Conservation (phyloP, 2,113 vertebrate species). For the Scomber colias region DNA sequence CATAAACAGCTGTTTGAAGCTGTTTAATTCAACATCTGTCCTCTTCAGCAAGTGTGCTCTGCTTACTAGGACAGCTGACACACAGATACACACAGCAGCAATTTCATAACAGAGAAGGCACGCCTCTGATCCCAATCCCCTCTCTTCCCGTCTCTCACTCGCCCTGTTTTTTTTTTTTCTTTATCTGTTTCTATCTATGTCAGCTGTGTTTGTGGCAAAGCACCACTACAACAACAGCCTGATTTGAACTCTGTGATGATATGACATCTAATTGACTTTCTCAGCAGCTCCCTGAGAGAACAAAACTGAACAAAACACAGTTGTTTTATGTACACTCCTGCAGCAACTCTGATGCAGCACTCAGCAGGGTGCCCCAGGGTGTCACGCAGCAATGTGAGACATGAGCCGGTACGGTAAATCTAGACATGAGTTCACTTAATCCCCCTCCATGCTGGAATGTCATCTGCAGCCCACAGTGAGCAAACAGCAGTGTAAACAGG, state of each 20-base stretch:
- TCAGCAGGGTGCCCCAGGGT: background rate
- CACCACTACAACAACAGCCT: too few species aligned
- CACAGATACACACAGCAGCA: conserved; percentile 24
- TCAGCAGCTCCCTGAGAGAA: background rate
- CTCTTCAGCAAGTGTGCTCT: conserved; percentile 27
- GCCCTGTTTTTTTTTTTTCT: background rate
- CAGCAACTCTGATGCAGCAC: conserved; percentile 1
- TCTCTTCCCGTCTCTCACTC: background rate
- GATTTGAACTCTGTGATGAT: too few species aligned
- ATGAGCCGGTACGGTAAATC: conserved; percentile 27
- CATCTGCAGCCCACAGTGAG: conserved; percentile 15
- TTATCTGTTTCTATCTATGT: too few species aligned
- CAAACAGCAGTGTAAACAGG: conserved; percentile 57
- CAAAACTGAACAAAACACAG: background rate
- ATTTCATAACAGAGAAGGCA: conserved; percentile 45
- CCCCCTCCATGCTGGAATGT: conserved; percentile 68
- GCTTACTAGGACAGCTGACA: conserved; percentile 34
- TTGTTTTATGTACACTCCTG: background rate
- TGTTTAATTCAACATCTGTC: conserved; percentile 70
- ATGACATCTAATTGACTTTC: conserved; percentile 24
- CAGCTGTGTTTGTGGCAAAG: too few species aligned
- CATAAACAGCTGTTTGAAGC: conserved; percentile 61
- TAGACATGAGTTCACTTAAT: conserved; percentile 52
- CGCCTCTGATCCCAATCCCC: conserved; percentile 27
- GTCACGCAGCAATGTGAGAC: conserved; percentile 11